Conservation (phyloP, 92 coral and sea anemone genomes). For the Virgularia gustaviana region DNA sequence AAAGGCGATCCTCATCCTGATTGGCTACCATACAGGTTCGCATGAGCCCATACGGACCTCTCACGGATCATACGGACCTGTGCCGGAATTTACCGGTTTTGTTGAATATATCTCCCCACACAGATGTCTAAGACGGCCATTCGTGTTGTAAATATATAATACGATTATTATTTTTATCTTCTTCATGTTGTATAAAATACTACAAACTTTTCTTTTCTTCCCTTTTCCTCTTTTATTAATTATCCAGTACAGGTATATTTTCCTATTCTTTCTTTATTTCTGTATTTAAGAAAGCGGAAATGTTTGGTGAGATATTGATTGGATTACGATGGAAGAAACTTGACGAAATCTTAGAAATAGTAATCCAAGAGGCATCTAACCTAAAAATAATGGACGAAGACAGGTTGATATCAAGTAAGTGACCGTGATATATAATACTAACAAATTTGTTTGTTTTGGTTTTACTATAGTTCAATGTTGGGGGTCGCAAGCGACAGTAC, state of each 20-base stretch:
- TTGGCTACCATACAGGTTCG: no score
- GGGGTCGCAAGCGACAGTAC: no score
- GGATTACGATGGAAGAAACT: slow-evolving; percentile 25
- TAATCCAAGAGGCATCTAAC: slow-evolving; percentile 24
- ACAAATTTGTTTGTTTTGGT: background rate
- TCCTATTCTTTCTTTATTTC: background rate
- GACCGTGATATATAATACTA: background rate
- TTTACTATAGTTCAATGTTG: background rate
- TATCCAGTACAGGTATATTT: background rate
- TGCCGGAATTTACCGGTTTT: no score
- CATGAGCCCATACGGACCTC: no score
- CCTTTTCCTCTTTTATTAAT: background rate
- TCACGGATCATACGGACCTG: no score
- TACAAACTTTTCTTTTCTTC: background rate
- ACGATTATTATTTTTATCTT: no score
- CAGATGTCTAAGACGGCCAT: no score
- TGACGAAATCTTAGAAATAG: slow-evolving; percentile 9
- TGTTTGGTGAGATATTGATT: slow-evolving; percentile 17
- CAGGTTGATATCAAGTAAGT: slow-evolving; percentile 26
- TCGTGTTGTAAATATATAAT: no score
- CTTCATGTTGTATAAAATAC: no score
- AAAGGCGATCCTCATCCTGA: no score
- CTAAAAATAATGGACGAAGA: slow-evolving; percentile 30
- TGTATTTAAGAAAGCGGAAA: background rate
- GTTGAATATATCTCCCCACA: no score